Percentiles rank a stretch among this genome's conserved stretches.
Evolutionary conservation across 2,888 invertebrate species (phyloP).

Genomic region (Lasioglossum calceatum): DNA sequence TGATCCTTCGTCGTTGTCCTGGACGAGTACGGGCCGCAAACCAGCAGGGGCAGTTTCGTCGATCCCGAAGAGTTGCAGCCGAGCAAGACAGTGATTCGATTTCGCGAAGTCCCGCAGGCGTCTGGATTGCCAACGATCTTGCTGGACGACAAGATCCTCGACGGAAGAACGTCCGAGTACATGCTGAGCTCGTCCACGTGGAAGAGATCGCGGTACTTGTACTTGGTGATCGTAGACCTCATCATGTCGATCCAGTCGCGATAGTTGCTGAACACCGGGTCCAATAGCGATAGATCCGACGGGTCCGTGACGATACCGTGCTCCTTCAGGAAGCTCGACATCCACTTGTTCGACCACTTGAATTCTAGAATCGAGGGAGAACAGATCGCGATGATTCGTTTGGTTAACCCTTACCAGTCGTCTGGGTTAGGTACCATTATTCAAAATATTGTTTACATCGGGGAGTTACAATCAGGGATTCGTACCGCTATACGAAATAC

Average conservation of each 20-base stretch:
- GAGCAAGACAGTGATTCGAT: slow-evolving; percentile 68
- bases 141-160: slow-evolving; percentile 14
- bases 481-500: too few species aligned
- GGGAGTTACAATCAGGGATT: too few species aligned
- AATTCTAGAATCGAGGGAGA: slow-evolving; percentile 60
- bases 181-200: slow-evolving; percentile 76
- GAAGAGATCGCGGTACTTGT: slow-evolving; percentile 75
- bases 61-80: slow-evolving; percentile 77
- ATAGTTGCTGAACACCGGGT: slow-evolving; percentile 74
- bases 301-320: slow-evolving; percentile 70
- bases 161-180: slow-evolving; percentile 70
- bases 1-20: slow-evolving; percentile 45
- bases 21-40: slow-evolving; percentile 70
- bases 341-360: slow-evolving; percentile 75
- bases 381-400: neutral
- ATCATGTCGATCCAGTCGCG: slow-evolving; percentile 75
- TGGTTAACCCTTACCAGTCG: too few species aligned
- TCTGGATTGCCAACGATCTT: neutral
- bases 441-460: too few species aligned
- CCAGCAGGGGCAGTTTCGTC: slow-evolving; percentile 75
- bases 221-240: slow-evolving; percentile 70
- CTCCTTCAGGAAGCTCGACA: slow-evolving; percentile 74
- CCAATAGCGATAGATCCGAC: slow-evolving; percentile 45
- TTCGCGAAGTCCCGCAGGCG: slow-evolving; percentile 12
- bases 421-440: too few species aligned